Percentiles rank a stretch among this genome's conserved stretches.
These are phyloP conservation scores for Eupithecia exiguata DNA, from an alignment of 2,888 invertebrate species.

Conservation along the genomic window DNA sequence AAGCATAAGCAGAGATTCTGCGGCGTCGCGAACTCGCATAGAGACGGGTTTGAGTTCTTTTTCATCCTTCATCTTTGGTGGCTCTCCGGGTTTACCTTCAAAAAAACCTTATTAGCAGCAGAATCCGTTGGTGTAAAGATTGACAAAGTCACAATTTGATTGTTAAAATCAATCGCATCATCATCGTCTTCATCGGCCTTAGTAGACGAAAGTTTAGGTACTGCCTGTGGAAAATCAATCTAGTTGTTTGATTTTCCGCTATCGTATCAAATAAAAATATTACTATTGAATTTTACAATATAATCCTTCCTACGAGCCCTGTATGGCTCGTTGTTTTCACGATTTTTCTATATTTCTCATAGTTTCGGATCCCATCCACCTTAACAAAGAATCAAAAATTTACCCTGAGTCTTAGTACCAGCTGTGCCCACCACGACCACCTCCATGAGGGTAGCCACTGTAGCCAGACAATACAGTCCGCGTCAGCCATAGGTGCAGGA, in stretches of 20 bases:
- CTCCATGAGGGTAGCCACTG: conserved; percentile 95
- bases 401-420: conserved; percentile 93
- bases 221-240: too few species aligned
- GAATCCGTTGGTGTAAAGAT: neutral
- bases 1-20: conserved; percentile 95
- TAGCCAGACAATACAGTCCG: conserved; percentile 97
- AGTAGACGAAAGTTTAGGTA: too few species aligned
- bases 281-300: too few species aligned
- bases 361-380: too few species aligned
- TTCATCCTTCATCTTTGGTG: conserved; percentile 96
- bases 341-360: too few species aligned
- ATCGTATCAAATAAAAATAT: too few species aligned
- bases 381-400: neutral
- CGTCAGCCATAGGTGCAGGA: conserved; percentile 95
- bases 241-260: too few species aligned
- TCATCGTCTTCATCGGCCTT: too few species aligned
- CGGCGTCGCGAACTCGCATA: conserved; percentile 98
- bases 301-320: too few species aligned
- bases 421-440: conserved; percentile 99
- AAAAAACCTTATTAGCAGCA: neutral
- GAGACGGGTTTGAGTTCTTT: conserved; percentile 98
- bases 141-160: neutral
- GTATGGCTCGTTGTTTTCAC: too few species aligned
- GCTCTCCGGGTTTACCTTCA: conserved; percentile 91
- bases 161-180: too few species aligned